Conservation (phyloP, 2,113 vertebrate genomes). For the Enhydra lutris region DNA sequence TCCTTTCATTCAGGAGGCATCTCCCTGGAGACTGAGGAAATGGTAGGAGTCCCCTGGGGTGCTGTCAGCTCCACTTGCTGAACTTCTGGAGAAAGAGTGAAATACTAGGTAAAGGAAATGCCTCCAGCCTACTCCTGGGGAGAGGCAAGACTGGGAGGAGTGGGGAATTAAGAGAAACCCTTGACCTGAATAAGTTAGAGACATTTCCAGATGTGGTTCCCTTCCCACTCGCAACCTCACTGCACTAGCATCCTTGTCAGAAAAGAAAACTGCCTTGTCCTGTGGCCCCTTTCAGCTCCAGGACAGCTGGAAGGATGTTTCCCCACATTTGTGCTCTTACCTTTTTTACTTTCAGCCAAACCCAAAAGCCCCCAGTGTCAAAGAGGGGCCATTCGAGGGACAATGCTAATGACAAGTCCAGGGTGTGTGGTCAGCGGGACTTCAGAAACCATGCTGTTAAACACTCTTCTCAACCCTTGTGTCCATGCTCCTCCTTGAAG, state of each 20-base stretch:
- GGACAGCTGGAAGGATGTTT: not conserved
- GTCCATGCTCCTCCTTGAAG: not conserved
- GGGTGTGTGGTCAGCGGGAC: not conserved
- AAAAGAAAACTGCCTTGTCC: not conserved
- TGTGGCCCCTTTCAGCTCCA: not conserved
- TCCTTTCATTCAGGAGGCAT: conserved; percentile 58
- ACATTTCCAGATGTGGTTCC: not conserved
- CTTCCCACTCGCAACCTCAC: not conserved
- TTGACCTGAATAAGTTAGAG: not conserved
- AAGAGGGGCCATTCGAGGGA: not conserved
- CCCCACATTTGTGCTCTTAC: not conserved
- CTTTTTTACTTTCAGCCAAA: not conserved
- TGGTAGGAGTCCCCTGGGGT: conserved; percentile 40
- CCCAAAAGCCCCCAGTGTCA: not conserved
- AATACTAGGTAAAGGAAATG: not conserved
- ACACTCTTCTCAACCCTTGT: not conserved
- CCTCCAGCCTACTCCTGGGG: not conserved
- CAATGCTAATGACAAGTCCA: not conserved
- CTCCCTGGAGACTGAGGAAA: conserved; percentile 67
- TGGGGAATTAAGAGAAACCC: not conserved
- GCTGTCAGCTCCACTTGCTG: conserved; percentile 34
- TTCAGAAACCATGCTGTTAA: not conserved
- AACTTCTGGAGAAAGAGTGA: conserved; percentile 8
- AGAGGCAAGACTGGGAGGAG: not conserved
- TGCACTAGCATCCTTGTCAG: not conserved